Evolutionary conservation across 2,113 vertebrate species (phyloP).

Genomic region (Psilopsiagon aurifrons): DNA sequence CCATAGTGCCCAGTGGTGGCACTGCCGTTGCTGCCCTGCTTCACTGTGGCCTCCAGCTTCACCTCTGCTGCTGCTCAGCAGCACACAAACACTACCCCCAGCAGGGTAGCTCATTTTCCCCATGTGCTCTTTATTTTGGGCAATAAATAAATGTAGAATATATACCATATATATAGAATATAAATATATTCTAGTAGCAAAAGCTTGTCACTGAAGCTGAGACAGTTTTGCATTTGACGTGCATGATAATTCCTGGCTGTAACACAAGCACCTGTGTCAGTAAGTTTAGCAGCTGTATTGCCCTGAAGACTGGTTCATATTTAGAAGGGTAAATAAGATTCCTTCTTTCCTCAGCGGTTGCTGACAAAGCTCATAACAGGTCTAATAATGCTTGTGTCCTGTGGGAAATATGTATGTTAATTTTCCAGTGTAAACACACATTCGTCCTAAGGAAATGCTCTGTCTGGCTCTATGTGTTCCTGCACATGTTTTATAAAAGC

Average conservation of each 20-base stretch:
- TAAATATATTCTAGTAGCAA: neutral
- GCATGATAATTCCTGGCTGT: neutral
- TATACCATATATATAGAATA: neutral
- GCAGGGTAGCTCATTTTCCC: neutral
- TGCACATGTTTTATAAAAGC: neutral
- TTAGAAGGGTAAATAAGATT: constrained; percentile 35
- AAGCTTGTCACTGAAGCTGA: neutral
- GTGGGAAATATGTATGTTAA: constrained; percentile 65
- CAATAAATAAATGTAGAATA: neutral
- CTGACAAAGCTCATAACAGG: constrained; percentile 18
- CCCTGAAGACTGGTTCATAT: neutral
- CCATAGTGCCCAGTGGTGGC: rapidly evolving
- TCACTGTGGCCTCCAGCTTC: neutral
- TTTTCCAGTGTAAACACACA: neutral
- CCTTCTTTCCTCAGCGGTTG: neutral
- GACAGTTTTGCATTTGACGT: neutral
- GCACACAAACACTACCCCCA: neutral
- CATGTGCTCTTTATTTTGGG: neutral
- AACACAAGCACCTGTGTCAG: neutral
- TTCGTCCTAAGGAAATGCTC: neutral
- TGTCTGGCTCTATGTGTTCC: neutral
- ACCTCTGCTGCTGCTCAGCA: neutral
- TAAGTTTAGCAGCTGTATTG: neutral
- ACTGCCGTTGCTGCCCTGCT: neutral
- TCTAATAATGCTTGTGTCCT: constrained; percentile 50